Percentiles rank a stretch among this genome's conserved stretches.
phyloP scores from a whole-genome alignment of 2,888 invertebrate genomes.

The Tetramorium bicarinatum region DNA sequence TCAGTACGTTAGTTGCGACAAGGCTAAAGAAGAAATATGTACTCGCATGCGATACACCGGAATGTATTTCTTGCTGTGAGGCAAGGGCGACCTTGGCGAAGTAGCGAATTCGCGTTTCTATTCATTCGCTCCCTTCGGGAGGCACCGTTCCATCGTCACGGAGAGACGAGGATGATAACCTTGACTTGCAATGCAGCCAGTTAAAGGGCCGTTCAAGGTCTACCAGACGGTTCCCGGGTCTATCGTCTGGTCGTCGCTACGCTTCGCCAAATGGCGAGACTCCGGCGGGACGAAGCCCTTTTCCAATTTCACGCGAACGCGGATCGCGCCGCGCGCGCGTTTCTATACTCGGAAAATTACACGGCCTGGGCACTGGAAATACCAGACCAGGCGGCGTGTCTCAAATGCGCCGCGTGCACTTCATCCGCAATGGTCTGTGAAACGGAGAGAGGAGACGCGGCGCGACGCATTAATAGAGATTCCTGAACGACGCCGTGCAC shows the following conservation, averaged over 20 bases:
- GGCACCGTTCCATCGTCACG: slow-evolving; percentile 54
- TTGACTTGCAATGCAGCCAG: slow-evolving; percentile 78
- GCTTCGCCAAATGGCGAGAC: slow-evolving; percentile 74
- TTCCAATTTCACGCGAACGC: slow-evolving; percentile 69
- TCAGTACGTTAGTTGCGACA: not conserved
- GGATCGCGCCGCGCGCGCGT: slow-evolving; percentile 27
- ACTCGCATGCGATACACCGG: not conserved
- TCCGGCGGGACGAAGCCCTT: slow-evolving; percentile 71
- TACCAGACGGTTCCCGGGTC: slow-evolving; percentile 72
- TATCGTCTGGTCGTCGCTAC: slow-evolving; percentile 71
- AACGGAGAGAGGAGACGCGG: slow-evolving; percentile 17
- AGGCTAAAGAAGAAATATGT: not conserved
- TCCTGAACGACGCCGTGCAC: slow-evolving; percentile 9
- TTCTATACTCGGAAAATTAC: slow-evolving; percentile 46
- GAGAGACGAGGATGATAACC: slow-evolving; percentile 78
- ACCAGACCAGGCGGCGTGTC: slow-evolving; percentile 31
- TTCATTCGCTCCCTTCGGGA: slow-evolving; percentile 65
- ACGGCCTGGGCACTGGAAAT: slow-evolving; percentile 41
- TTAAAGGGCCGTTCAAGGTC: slow-evolving; percentile 82
- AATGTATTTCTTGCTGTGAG: slow-evolving; percentile 28
- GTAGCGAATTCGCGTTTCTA: slow-evolving; percentile 74
- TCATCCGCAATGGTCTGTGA: slow-evolving; percentile 44
- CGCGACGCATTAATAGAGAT: slow-evolving; percentile 49
- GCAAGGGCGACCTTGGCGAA: slow-evolving; percentile 71
- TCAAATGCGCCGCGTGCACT: slow-evolving; percentile 36